Percentiles rank a stretch among this genome's conserved stretches.
These are phyloP conservation scores for Calyptommatus sinebrachiatus DNA, from an alignment of 2,113 vertebrate genomes.

Conservation along the genomic window DNA sequence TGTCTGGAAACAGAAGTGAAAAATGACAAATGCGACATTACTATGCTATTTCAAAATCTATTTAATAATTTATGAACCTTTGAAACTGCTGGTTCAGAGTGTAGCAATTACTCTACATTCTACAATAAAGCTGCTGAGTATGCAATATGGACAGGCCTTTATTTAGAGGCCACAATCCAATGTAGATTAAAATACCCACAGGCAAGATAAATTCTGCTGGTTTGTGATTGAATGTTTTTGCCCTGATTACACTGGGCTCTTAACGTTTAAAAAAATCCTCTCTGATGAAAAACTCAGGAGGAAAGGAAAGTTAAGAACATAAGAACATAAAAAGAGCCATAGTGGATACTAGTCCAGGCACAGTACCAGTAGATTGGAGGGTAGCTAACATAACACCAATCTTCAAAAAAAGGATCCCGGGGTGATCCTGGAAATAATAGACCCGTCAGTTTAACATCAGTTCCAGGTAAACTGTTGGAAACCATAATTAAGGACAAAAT, in stretches of 20 bases:
- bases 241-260: background rate
- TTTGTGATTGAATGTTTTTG: background rate
- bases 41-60: slow-evolving; percentile 35
- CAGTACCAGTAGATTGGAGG: no score
- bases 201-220: background rate
- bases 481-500: no score
- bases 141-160: slow-evolving; percentile 16
- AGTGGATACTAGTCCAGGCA: no score
- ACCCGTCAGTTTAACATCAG: no score
- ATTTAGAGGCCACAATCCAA: background rate
- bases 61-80: slow-evolving; percentile 44
- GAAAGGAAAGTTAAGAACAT: no score
- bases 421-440: no score
- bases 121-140: slow-evolving; percentile 31
- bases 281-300: background rate
- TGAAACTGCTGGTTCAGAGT: slow-evolving; percentile 47
- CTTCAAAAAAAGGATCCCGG: no score
- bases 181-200: background rate
- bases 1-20: slow-evolving; percentile 4
- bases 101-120: slow-evolving; percentile 38
- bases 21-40: background rate
- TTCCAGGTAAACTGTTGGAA: no score
- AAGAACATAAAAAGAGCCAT: no score
- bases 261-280: no score
- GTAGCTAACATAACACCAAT: no score